Evolutionary conservation across 2,797 vertebrate species (phyloP).

Genomic region (Vultur gryphus): DNA sequence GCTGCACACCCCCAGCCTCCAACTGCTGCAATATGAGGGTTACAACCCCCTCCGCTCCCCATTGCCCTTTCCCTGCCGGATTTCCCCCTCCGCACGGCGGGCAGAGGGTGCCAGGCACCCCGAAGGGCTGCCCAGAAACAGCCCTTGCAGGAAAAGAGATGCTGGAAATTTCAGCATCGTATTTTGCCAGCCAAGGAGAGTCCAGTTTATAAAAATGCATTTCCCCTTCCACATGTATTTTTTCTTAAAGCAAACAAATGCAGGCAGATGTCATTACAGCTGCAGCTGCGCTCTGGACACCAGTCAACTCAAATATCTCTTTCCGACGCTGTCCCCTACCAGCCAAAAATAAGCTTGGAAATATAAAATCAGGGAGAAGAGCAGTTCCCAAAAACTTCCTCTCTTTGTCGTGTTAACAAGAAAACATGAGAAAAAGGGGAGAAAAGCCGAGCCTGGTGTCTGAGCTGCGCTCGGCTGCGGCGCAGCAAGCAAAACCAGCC

Average conservation of each 20-base stretch:
- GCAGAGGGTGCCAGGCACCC: not conserved
- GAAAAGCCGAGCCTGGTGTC: not conserved
- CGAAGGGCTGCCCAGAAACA: not conserved
- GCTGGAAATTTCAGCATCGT: not conserved
- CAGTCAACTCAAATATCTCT: conserved; percentile 41
- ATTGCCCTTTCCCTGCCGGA: not conserved
- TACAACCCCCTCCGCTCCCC: not conserved
- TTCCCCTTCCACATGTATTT: conserved; percentile 5
- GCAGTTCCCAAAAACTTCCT: not conserved
- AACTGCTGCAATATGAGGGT: not conserved
- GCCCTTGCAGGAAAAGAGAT: not conserved
- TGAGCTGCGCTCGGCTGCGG: accelerated
- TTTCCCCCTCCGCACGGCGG: not conserved
- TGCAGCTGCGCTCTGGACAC: conserved; percentile 9
- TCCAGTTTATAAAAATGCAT: not conserved
- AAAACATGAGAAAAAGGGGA: not conserved
- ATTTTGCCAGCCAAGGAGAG: not conserved
- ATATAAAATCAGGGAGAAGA: not conserved
- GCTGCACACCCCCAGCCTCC: not conserved
- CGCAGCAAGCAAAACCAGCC: not conserved
- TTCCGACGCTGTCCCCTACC: not conserved
- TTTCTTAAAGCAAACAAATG: conserved; percentile 43
- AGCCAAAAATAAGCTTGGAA: conserved; percentile 26
- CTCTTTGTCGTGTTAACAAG: not conserved
- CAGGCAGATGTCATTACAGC: conserved; percentile 37